Base-by-base conservation (phyloP, 2,888 invertebrate genomes). In the Zeuzera pyrina region DNA sequence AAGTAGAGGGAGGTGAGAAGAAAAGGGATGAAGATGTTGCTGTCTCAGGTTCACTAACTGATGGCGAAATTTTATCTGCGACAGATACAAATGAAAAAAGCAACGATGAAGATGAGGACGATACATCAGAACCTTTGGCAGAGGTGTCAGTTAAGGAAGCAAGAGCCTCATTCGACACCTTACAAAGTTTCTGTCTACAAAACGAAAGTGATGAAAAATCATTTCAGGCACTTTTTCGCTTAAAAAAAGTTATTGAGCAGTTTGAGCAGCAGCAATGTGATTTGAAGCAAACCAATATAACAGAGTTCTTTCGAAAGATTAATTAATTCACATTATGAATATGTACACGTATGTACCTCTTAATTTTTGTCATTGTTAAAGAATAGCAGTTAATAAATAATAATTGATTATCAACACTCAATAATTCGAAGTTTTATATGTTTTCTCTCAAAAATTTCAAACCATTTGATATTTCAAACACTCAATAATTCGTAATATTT, bases 71-170 rank as follows among this genome's bases (percentile, higher is more conserved):
- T 35, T 35, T 30, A 39, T 39, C 35, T 42, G 37, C 39, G 37
- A 35, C 39, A 39, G 35, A 42, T 42, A 35, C 34, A 25, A 31
- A 34, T 37, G 12, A 33, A 36, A 37, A 42, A 39, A 37, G 32
- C 14, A 38, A 32, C 36, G 36, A 39, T 35, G 29, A 38, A 39
- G 39, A 36, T 38, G 36, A 39, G 35, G 42, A 36, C 30, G 33
- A 41, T 36, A 34, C 15, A 39, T 42, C 41, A 43, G 36, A 39
- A 42, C 36, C 41, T 43, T 42, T 45, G 27, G 19, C 41, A 42
- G 38, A 43, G 31, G 40, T 47, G 42, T 43, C 43, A 44, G 42
- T 45, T 45, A 47, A 41, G 41, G 42, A 41, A 42, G 45, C 43
- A 43, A 35, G 31, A 42, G 16, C 36, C 36, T 41, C 38, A 38